Base-by-base conservation (phyloP, 1,140 invertebrate genomes). In the Temnothorax nylanderi region DNA sequence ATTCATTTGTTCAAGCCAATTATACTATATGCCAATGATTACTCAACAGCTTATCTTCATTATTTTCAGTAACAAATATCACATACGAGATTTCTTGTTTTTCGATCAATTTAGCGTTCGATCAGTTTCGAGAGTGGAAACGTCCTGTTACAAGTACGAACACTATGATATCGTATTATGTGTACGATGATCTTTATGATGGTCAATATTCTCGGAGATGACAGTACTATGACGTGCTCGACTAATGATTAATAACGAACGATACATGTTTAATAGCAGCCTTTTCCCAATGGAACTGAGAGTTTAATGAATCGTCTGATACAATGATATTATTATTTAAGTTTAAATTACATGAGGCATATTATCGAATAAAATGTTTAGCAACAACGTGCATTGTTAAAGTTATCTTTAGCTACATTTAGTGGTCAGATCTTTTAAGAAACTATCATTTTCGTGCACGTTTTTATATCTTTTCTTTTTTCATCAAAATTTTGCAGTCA, bases 91-190 rank as follows among this genome's bases (percentile, higher is more conserved):
- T 69, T 81, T 34, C 5, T 78, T 80, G 5, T 74, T 41, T 26
- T 21, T 18, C 26, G 4, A 74, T 84, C 41, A 47, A 84, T 71
- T 26, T 84, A 49, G 85, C 85, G 74, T 81, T 86, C 60, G 37
- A 10, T 87, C 58, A 85, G 71, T 81, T 78, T 87, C 67, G 64
- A 88, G 65, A 75, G 65, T 67, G 67, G 84, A 91, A 26, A 86
- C 71, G 74, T 87, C 32, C 54, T 34, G 37, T 84, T 88, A 87
- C 44, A 85, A 87, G 47, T 84, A 85, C 49, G 77, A 90, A 74
- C 60, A 44, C 81, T 56, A 85, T 74, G 56, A 85, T 88, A 88
- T 88, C 72, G 76, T 60, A 65, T 89, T 85, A 87, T 13, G 54
- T 82, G 77, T 78, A 87, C 11, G 65, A 75, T 80, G 74, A 80